Conservation (phyloP, 2,113 vertebrate species). For the Odontophorus gujanensis region DNA sequence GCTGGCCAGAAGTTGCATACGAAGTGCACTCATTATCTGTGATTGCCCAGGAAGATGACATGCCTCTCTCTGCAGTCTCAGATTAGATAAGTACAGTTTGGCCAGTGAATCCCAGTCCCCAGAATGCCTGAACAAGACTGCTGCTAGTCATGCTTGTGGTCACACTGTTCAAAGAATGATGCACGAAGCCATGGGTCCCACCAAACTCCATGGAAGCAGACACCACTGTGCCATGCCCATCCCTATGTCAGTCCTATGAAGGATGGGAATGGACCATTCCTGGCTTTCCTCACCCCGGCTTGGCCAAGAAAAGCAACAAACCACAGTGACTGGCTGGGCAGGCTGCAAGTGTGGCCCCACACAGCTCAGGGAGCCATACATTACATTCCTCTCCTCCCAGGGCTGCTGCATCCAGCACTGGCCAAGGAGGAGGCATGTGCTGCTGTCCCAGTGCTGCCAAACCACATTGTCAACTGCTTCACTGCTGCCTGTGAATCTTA, state of each 20-base stretch:
- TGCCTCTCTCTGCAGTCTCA: background rate
- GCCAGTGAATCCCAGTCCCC: background rate
- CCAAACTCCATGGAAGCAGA: background rate
- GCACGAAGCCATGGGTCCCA: background rate
- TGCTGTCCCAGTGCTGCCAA: slow-evolving; percentile 9
- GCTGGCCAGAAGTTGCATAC: slow-evolving; percentile 49
- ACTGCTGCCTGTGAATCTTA: slow-evolving; percentile 24
- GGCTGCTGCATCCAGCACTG: background rate
- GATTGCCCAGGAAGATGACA: slow-evolving; percentile 40
- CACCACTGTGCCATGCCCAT: background rate
- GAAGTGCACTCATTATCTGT: slow-evolving; percentile 22
- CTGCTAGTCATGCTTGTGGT: background rate
- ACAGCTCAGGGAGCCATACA: background rate
- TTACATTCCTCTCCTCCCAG: background rate
- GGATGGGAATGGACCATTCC: background rate
- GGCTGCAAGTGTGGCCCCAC: background rate
- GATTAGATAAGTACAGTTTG: slow-evolving; percentile 26
- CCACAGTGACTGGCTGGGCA: background rate
- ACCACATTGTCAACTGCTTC: slow-evolving; percentile 52
- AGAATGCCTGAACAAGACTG: background rate
- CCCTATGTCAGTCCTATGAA: rapidly evolving
- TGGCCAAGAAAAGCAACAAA: background rate
- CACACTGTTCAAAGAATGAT: background rate
- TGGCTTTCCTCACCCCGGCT: background rate
- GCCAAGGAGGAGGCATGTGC: background rate